Evolutionary conservation across 2,113 vertebrate genomes (phyloP).

Genomic region (Hemibagrus wyckioides): DNA sequence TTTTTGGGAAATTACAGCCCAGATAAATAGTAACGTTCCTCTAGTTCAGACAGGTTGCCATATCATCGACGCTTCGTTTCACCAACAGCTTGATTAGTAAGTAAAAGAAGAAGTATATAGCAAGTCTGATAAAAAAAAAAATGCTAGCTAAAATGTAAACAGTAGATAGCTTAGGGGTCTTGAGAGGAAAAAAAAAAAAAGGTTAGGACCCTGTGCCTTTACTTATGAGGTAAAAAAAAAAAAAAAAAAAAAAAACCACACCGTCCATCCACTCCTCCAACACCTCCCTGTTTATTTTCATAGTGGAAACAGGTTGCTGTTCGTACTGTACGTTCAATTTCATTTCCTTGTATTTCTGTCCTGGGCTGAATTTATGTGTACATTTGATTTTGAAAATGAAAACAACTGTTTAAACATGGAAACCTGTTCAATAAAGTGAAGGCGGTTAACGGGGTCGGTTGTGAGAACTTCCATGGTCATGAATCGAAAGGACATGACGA

Average conservation of each 20-base stretch:
- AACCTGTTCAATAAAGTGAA: constrained; percentile 72
- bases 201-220: constrained; percentile 37
- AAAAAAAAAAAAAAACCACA: constrained; percentile 13
- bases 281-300: constrained; percentile 34
- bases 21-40: neutral
- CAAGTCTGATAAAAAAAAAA: constrained; percentile 13
- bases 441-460: neutral
- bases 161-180: constrained; percentile 6
- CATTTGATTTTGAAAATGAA: constrained; percentile 61
- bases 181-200: constrained; percentile 4
- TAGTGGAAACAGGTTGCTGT: constrained; percentile 35
- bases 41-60: neutral
- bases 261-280: constrained; percentile 9
- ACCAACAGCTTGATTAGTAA: constrained; percentile 9
- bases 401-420: constrained; percentile 69
- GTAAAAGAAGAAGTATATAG: neutral
- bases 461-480: neutral
- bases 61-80: neutral
- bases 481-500: neutral
- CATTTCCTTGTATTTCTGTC: constrained; percentile 47
- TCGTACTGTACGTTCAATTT: constrained; percentile 49
- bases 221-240: constrained; percentile 1
- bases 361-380: constrained; percentile 67
- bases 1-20: neutral
- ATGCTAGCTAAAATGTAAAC: constrained; percentile 11